Base-by-base conservation (phyloP, 1,140 invertebrate species). In the Grapholita molesta region DNA sequence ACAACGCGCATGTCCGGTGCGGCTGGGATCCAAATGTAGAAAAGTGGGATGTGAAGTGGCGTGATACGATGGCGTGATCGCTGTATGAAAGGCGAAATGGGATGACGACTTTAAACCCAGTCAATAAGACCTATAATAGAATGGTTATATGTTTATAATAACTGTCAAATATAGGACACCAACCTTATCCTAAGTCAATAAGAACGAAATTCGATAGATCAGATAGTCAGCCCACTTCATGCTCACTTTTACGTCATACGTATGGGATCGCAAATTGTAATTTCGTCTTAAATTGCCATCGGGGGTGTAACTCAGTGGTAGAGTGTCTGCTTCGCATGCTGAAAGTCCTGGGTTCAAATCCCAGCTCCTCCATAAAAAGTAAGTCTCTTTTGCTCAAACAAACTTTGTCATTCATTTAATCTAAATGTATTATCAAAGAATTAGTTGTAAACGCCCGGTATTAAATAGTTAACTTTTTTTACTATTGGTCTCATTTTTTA, bases 311-410 rank as follows among this genome's bases (percentile, higher is more conserved):
- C 73, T 74, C 73, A 94, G 94, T 94, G 94, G 94, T 94, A 94
- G 93, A 94, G 93, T 94, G 93, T 94, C 93, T 93, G 93, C 94
- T 94, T 94, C 93, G 94, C 94, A 94, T 94, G 93, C 93, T 92
- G 93, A 94, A 94, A 94, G 93, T 94, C 94, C 93, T 93, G 93
- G 93, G 93, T 94, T 94, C 93, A 94, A 94, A 94, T 94, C 93
- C 93, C 93, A 93, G 93, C 73, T 67, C 67, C 73, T 74, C 73
- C 70, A 71, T 38, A 64, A 18, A 4, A 2, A 12, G 11, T 66
- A 66, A 42, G 28, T 15, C 21, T 69, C 7, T 23, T 53, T 52
- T 67, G 35, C n/a, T 3, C 3, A 38, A 38, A 38, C 35, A n/a
- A 35, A n/a, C n/a, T n/a, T n/a, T n/a, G n/a, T n/a, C n/a, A n/a